phyloP scores from a whole-genome alignment of 2,888 invertebrate genomes.

The Volucella bombylans region DNA sequence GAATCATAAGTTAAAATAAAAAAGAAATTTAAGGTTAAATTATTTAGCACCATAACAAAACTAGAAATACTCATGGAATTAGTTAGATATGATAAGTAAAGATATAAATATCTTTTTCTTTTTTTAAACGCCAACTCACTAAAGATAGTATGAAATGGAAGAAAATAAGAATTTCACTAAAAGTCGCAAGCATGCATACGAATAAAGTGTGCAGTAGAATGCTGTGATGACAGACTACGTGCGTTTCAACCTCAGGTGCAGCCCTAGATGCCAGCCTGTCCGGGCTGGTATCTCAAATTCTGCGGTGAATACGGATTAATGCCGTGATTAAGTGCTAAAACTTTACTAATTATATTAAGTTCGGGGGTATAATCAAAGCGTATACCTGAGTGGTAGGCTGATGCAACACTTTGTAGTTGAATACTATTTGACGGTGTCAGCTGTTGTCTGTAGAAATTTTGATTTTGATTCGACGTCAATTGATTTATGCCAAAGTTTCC shows the following conservation, averaged over 20 bases:
- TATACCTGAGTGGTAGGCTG: constrained; percentile 84
- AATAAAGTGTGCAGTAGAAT: constrained; percentile 47
- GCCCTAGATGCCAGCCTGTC: constrained; percentile 77
- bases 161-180: constrained; percentile 25
- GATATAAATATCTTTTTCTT: background rate
- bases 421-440: constrained; percentile 79
- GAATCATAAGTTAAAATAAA: too few relatives aligned
- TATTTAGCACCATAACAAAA: too few relatives aligned
- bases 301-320: constrained; percentile 83
- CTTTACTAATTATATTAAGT: constrained; percentile 91
- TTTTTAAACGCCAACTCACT: constrained; percentile 18
- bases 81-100: too few relatives aligned
- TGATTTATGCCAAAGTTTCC: constrained; percentile 87
- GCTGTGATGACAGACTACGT: constrained; percentile 53
- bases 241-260: constrained; percentile 46
- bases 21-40: too few relatives aligned
- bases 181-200: constrained; percentile 32
- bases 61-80: too few relatives aligned
- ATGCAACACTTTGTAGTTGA: constrained; percentile 82
- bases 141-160: constrained; percentile 20
- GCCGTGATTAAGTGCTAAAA: constrained; percentile 90
- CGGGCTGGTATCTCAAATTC: constrained; percentile 78
- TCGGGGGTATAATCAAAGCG: constrained; percentile 85
- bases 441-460: constrained; percentile 81
- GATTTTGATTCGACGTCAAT: constrained; percentile 79